phyloP scores from a whole-genome alignment of 2,113 vertebrate species.

The Pachyramphus minor region DNA sequence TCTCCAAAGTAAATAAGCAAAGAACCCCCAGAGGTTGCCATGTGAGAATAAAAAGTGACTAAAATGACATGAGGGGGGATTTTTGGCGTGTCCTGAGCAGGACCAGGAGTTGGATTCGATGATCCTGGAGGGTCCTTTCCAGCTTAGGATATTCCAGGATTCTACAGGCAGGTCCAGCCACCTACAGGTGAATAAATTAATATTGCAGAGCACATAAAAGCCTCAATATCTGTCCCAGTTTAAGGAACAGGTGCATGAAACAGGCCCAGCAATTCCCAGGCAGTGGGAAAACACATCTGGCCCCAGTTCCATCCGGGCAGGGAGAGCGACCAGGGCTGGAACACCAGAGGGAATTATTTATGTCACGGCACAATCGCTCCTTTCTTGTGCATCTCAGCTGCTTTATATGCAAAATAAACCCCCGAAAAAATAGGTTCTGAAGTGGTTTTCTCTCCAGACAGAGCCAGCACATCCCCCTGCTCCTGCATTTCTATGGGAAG shows the following conservation, averaged over 20 bases:
- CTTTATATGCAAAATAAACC: neutral
- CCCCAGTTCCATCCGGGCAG: neutral
- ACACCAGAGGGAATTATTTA: neutral
- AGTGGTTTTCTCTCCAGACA: neutral
- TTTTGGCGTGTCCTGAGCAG: neutral
- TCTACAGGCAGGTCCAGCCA: too few relatives aligned
- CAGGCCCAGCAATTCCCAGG: neutral
- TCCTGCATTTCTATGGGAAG: constrained; percentile 5
- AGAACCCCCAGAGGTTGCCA: neutral
- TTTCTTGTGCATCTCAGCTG: neutral
- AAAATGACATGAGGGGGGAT: neutral
- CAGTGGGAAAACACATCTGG: neutral
- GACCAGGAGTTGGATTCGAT: too few relatives aligned
- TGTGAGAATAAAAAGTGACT: neutral
- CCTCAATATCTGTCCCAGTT: neutral
- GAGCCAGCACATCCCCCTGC: neutral
- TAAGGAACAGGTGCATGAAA: constrained; percentile 11
- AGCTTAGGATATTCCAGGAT: neutral
- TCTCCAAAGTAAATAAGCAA: neutral
- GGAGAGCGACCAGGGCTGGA: neutral
- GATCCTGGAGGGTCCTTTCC: neutral
- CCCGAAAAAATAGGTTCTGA: neutral
- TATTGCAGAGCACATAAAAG: neutral
- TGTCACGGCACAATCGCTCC: neutral
- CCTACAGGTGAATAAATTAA: neutral